Evolutionary conservation across 2,113 vertebrate species (phyloP).

Genomic region (Tautogolabrus adspersus): DNA sequence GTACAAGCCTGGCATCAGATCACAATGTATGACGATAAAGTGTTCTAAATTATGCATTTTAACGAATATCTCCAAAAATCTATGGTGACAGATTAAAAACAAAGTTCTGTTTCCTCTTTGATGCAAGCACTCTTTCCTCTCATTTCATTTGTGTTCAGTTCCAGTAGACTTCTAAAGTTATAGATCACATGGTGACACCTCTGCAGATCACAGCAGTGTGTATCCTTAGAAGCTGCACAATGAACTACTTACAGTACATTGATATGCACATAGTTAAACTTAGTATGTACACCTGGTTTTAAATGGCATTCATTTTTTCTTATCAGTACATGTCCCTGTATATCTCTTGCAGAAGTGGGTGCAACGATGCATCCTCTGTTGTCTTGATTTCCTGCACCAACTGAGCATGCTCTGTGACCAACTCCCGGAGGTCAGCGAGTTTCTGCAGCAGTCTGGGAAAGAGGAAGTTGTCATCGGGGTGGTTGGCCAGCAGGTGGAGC

Average conservation of each 20-base stretch:
- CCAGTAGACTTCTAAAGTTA: constrained; percentile 6
- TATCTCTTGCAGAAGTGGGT: constrained; percentile 96
- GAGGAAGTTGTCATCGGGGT: constrained; percentile 90
- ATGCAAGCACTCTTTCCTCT: constrained; percentile 1
- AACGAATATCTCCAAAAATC: background rate
- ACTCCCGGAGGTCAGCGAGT: constrained; percentile 93
- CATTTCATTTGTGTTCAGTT: constrained; percentile 1
- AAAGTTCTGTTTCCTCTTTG: background rate
- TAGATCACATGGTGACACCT: background rate
- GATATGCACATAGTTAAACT: constrained; percentile 16
- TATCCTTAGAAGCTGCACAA: constrained; percentile 11
- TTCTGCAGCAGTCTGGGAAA: constrained; percentile 97
- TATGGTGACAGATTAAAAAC: background rate
- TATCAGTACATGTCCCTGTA: constrained; percentile 94
- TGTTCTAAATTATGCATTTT: background rate
- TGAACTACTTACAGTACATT: constrained; percentile 26
- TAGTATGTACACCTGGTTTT: background rate
- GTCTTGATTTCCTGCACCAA: constrained; percentile 95
- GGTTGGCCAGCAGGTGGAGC: constrained; percentile 92
- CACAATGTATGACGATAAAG: background rate
- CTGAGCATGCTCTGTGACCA: constrained; percentile 95
- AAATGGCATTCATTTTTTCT: background rate
- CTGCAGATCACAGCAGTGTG: constrained; percentile 11
- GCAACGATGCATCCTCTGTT: constrained; percentile 92
- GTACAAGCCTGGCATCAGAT: background rate